Conservation (phyloP, 2,113 vertebrate genomes). For the Aphyosemion australe region DNA sequence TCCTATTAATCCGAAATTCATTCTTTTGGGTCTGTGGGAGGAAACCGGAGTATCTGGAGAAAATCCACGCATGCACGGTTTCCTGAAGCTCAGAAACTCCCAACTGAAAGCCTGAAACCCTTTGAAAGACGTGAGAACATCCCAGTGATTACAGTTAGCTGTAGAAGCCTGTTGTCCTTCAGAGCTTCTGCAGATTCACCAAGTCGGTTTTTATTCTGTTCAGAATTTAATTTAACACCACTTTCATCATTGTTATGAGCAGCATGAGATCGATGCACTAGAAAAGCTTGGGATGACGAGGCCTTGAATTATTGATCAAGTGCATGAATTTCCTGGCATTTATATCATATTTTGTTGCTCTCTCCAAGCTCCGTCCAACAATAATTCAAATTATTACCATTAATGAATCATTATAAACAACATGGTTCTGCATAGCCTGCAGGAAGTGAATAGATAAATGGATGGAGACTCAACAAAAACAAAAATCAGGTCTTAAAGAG, state of each 20-base stretch:
- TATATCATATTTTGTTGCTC: conserved; percentile 7
- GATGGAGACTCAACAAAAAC: neutral
- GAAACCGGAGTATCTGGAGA: no score
- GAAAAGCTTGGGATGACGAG: conserved; percentile 7
- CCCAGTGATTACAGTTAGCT: no score
- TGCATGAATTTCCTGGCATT: conserved; percentile 17
- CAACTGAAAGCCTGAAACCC: no score
- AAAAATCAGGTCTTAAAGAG: neutral
- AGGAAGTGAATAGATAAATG: neutral
- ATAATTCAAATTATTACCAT: conserved; percentile 4
- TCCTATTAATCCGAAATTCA: no score
- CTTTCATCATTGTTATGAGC: conserved; percentile 19
- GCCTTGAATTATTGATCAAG: conserved; percentile 12
- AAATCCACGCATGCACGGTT: no score
- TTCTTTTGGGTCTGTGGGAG: no score
- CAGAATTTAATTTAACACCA: conserved; percentile 4
- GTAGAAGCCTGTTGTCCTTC: neutral
- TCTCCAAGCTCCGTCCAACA: neutral
- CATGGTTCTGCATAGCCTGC: neutral
- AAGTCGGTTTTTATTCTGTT: neutral
- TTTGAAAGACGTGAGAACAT: no score
- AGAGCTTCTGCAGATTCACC: conserved; percentile 2
- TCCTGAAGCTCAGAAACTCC: no score
- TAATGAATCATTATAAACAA: conserved; percentile 11
- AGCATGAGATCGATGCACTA: conserved; percentile 5